A percentile compares a stretch with the other conserved stretches of the same genome.
Conservation (phyloP, 2,113 vertebrate genomes). For the Rousettus leschenaultii region DNA sequence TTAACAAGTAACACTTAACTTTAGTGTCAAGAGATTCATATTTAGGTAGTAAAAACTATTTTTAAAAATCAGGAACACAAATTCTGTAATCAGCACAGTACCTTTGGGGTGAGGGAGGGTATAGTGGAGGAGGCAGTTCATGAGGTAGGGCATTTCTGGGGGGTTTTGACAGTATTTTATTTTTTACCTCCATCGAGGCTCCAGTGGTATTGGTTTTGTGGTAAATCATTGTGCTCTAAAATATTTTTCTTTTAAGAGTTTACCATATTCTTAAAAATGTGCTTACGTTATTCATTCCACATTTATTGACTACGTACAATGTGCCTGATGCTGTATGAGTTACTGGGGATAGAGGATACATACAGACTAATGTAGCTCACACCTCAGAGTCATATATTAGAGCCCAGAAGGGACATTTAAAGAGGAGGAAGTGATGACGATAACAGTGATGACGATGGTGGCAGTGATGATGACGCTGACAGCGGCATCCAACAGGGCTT, state of each 20-base stretch:
- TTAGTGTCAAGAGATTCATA: not conserved
- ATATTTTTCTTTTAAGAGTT: not conserved
- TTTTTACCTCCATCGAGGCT: not conserved
- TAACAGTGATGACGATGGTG: too few species aligned
- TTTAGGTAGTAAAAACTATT: not conserved
- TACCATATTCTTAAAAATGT: not conserved
- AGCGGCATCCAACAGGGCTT: not conserved
- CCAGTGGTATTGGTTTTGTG: not conserved
- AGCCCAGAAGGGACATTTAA: not conserved
- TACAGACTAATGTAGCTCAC: not conserved
- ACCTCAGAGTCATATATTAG: not conserved
- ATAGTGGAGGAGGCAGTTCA: not conserved
- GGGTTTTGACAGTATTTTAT: not conserved
- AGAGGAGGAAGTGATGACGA: not conserved
- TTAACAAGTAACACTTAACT: not conserved
- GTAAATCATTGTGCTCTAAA: not conserved
- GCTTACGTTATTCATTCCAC: not conserved
- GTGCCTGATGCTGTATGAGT: not conserved
- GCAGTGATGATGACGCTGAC: too few species aligned
- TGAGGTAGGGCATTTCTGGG: not conserved
- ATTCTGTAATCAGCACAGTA: not conserved
- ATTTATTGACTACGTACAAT: not conserved
- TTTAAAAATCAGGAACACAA: not conserved
- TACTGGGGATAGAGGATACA: not conserved
- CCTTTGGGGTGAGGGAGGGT: not conserved